A percentile compares a stretch with the other conserved stretches of the same genome.
These are phyloP conservation scores for Eubasilissa splendida DNA, from an alignment of 2,888 invertebrate species.

Conservation along the genomic window DNA sequence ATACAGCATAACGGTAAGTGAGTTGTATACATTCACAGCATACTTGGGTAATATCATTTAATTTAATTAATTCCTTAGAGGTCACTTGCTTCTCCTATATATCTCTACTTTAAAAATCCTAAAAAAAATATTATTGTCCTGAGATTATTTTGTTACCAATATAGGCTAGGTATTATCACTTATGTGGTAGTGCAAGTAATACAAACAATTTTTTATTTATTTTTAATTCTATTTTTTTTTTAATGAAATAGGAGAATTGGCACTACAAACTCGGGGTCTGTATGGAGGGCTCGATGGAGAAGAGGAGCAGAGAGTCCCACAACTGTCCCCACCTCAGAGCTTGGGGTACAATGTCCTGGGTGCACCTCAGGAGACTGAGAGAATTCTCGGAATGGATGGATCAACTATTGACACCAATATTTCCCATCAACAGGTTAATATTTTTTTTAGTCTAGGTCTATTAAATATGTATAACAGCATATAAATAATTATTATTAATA, in stretches of 20 bases:
- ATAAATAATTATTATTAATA: too few species aligned
- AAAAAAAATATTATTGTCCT: too few species aligned
- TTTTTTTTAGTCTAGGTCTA: background rate
- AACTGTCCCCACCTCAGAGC: conserved; percentile 83
- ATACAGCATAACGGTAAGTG: background rate
- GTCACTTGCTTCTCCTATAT: too few species aligned
- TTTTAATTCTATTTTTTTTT: background rate
- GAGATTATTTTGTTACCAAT: too few species aligned
- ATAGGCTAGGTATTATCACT: too few species aligned
- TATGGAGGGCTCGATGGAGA: conserved; percentile 73
- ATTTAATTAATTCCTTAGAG: too few species aligned
- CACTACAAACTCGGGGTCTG: conserved; percentile 68
- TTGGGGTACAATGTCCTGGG: conserved; percentile 82
- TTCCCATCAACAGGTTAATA: conserved; percentile 84
- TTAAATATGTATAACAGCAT: too few species aligned
- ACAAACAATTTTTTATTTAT: too few species aligned
- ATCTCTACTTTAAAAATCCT: too few species aligned
- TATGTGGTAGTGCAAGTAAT: too few species aligned
- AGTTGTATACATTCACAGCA: background rate
- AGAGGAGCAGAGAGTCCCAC: conserved; percentile 87
- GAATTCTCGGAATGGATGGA: conserved; percentile 88
- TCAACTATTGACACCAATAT: conserved; percentile 84
- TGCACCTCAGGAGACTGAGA: conserved; percentile 83
- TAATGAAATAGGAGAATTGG: conserved; percentile 66
- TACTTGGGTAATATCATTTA: too few species aligned